These are phyloP conservation scores for Eledone cirrhosa DNA, from an alignment of 2,888 invertebrate species.

Conservation along the genomic window DNA sequence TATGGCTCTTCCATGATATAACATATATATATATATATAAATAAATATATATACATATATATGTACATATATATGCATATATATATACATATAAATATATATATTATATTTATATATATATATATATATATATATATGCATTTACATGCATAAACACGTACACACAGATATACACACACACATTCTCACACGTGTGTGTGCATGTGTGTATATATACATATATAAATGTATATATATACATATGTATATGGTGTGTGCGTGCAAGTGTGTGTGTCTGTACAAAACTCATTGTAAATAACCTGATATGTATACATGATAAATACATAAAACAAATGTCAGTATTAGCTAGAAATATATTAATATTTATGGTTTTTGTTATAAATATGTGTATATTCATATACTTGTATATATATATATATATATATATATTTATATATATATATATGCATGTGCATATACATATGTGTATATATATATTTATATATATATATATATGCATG, in stretches of 20 bases:
- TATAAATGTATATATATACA: no score
- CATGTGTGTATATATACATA: no score
- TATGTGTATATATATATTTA: conserved; percentile 24
- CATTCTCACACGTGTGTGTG: no score
- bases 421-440: conserved; percentile 10
- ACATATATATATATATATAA: no score
- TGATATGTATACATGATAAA: conserved; percentile 16
- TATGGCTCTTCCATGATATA: background rate
- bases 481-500: conserved; percentile 27
- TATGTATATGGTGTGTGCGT: no score
- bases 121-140: background rate
- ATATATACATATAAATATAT: background rate
- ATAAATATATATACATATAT: background rate
- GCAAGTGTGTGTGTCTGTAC: no score
- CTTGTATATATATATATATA: background rate
- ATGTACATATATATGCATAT: no score
- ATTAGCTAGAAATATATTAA: background rate
- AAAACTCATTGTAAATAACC: conserved; percentile 2
- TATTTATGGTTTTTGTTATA: background rate
- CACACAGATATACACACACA: no score
- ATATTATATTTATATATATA: background rate
- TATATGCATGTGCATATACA: background rate
- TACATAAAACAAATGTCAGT: background rate
- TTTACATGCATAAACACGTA: background rate
- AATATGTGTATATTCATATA: background rate